Conservation (phyloP, 2,113 vertebrate genomes). For the Lathamus discolor region DNA sequence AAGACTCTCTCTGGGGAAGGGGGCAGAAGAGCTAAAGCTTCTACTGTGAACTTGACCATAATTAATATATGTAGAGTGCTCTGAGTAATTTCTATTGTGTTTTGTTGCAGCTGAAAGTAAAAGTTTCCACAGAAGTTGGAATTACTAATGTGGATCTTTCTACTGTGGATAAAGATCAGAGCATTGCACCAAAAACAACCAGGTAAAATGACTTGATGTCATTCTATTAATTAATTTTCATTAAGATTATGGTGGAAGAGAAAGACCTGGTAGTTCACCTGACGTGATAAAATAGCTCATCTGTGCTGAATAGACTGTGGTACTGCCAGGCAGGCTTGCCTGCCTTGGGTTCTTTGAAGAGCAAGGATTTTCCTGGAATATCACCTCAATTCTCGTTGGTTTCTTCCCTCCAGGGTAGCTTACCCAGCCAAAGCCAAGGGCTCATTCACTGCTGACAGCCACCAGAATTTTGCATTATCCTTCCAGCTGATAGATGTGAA, state of each 20-base stretch:
- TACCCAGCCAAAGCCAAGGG: slow-evolving; percentile 92
- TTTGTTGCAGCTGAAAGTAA: slow-evolving; percentile 89
- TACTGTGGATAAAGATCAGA: slow-evolving; percentile 97
- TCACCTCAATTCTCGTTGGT: neutral
- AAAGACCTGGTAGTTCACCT: neutral
- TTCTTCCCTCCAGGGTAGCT: slow-evolving; percentile 79
- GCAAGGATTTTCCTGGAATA: neutral
- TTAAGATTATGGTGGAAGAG: neutral
- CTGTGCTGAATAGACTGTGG: neutral
- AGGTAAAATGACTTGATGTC: slow-evolving; percentile 59
- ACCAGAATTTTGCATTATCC: slow-evolving; percentile 96
- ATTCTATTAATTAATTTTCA: neutral
- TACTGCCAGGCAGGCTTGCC: neutral
- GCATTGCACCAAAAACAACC: slow-evolving; percentile 94
- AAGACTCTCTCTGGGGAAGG: neutral
- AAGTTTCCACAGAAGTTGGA: slow-evolving; percentile 95
- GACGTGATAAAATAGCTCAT: neutral
- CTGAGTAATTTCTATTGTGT: neutral
- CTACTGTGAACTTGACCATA: neutral
- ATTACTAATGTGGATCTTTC: slow-evolving; percentile 95
- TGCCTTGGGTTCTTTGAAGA: neutral
- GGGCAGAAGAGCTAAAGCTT: neutral
- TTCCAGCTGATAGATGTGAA: slow-evolving; percentile 94
- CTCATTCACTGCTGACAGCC: slow-evolving; percentile 91
- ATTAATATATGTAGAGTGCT: neutral